These are phyloP conservation scores for Chauna torquata DNA, from an alignment of 2,113 vertebrate species.

Conservation along the genomic window DNA sequence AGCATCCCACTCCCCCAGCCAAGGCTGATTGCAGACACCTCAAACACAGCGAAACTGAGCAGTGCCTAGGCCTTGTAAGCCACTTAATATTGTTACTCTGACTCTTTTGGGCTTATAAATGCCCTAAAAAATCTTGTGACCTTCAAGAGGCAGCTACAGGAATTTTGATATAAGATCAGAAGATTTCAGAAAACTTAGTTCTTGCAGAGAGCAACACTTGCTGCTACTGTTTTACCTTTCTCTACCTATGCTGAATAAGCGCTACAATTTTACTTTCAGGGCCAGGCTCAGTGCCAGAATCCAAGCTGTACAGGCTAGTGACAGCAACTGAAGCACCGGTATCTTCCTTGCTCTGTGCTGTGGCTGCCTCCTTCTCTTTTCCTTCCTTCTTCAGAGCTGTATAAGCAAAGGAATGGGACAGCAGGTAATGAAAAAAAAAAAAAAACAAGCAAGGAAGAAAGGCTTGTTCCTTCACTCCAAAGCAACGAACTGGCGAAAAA, in stretches of 20 bases:
- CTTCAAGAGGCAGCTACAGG: neutral
- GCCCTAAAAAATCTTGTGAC: neutral
- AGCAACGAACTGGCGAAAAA: neutral
- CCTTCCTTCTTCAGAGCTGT: neutral
- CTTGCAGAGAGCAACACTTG: neutral
- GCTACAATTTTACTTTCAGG: neutral
- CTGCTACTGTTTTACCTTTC: neutral
- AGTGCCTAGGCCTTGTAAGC: neutral
- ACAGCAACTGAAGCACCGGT: neutral
- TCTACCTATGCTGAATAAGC: neutral
- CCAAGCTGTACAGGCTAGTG: neutral
- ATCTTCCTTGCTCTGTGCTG: neutral
- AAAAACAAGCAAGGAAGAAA: neutral
- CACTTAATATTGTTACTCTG: neutral
- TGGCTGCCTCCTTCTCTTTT: neutral
- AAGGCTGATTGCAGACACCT: neutral
- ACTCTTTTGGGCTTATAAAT: neutral
- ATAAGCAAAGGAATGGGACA: neutral
- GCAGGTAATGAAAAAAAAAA: neutral
- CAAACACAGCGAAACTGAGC: neutral
- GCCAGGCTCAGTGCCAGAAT: neutral
- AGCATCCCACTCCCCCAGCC: neutral
- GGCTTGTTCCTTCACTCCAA: neutral
- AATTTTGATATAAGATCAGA: neutral
- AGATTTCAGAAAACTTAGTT: neutral